A percentile compares a stretch with the other conserved stretches of the same genome.
These are phyloP conservation scores for Andinoacara biseriatus DNA, from an alignment of 2,113 vertebrate genomes.

Conservation along the genomic window DNA sequence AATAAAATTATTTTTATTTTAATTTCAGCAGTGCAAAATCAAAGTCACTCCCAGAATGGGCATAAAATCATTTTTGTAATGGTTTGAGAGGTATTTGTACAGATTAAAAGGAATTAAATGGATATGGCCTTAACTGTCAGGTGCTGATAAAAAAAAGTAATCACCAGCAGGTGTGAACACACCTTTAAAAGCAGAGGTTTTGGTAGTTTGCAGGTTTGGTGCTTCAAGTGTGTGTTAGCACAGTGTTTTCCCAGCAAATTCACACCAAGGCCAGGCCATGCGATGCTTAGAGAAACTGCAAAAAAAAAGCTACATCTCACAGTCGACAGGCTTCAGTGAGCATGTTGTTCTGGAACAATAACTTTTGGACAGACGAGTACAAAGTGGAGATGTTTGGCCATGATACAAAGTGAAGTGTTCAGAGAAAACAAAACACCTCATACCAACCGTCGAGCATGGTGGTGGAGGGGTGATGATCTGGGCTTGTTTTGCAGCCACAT, in stretches of 20 bases:
- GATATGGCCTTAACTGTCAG: not conserved
- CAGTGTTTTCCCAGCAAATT: not conserved
- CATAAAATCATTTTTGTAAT: no score
- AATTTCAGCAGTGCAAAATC: no score
- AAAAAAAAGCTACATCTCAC: fast-evolving
- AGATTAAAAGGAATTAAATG: not conserved
- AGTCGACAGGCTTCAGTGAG: not conserved
- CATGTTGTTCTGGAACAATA: not conserved
- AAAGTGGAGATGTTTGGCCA: not conserved
- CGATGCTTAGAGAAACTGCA: not conserved
- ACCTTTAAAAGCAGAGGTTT: not conserved
- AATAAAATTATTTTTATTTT: not conserved
- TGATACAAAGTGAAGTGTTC: not conserved
- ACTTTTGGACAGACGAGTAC: not conserved
- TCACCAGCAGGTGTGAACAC: no score
- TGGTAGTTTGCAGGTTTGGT: not conserved
- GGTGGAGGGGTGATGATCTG: not conserved
- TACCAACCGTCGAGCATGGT: not conserved
- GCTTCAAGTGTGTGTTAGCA: not conserved
- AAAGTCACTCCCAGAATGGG: no score
- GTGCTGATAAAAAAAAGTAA: no score
- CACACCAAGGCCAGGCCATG: not conserved
- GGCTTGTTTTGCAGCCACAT: not conserved
- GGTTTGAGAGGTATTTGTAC: not conserved
- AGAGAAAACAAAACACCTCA: not conserved